Conservation (phyloP, 2,888 invertebrate species). For the Dasypogon diadema region DNA sequence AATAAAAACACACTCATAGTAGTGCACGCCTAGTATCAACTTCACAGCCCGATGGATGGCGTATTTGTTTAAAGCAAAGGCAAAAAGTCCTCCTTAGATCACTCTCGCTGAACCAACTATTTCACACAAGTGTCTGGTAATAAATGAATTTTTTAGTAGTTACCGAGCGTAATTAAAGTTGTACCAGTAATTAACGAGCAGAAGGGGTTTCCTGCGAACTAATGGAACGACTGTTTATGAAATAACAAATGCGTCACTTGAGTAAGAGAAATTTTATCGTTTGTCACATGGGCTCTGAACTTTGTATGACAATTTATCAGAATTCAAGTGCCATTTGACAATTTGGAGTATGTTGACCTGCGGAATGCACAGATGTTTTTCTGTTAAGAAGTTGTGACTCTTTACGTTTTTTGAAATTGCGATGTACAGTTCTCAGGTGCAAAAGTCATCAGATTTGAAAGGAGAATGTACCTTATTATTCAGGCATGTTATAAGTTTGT, state of each 20-base stretch:
- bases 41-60: conserved; percentile 42
- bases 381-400: background rate
- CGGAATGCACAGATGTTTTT: conserved; percentile 4
- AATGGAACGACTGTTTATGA: conserved; percentile 30
- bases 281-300: conserved; percentile 16
- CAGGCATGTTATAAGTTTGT: no score
- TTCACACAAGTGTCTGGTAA: conserved; percentile 12
- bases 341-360: conserved; percentile 45
- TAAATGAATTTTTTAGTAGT: conserved; percentile 17
- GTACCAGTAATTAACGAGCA: conserved; percentile 41
- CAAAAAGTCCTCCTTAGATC: background rate
- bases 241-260: conserved; percentile 11
- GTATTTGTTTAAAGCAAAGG: background rate
- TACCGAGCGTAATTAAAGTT: conserved; percentile 50
- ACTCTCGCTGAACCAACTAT: conserved; percentile 1
- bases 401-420: no score
- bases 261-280: conserved; percentile 7
- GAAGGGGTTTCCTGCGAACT: conserved; percentile 40
- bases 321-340: conserved; percentile 49
- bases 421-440: no score
- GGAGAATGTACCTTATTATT: no score
- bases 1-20: conserved; percentile 19
- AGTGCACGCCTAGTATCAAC: conserved; percentile 2
- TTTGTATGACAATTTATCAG: conserved; percentile 52
- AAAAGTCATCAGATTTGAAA: no score